Evolutionary conservation across 2,797 vertebrate genomes (phyloP).

Genomic region (Sebastes trivittatus): DNA sequence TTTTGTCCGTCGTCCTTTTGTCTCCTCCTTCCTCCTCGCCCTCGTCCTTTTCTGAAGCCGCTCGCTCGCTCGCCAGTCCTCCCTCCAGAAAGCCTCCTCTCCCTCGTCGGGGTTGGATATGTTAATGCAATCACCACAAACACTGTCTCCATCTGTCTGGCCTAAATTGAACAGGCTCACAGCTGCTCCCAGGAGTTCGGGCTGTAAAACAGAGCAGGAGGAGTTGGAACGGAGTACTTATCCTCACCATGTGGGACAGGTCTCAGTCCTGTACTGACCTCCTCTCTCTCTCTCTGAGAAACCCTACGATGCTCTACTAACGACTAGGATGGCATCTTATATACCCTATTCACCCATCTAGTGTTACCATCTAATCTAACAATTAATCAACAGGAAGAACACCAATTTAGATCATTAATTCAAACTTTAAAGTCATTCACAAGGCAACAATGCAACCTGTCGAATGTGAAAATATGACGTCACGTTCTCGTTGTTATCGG

Average conservation of each 20-base stretch:
- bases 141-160: constrained; percentile 80
- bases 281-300: neutral
- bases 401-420: too few species aligned
- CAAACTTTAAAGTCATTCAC: too few species aligned
- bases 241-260: constrained; percentile 5
- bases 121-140: constrained; percentile 82
- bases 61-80: constrained; percentile 15
- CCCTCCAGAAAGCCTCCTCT: constrained; percentile 50
- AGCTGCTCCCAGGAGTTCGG: constrained; percentile 70
- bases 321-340: neutral
- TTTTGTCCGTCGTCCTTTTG: constrained; percentile 57
- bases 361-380: too few species aligned
- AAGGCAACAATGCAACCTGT: too few species aligned
- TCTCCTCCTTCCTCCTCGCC: constrained; percentile 38
- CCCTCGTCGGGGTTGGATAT: constrained; percentile 68
- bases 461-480: too few species aligned
- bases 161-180: constrained; percentile 80
- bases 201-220: constrained; percentile 59
- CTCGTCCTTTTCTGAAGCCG: constrained; percentile 21
- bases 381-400: too few species aligned
- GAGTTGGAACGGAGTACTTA: constrained; percentile 45
- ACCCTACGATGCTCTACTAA: neutral
- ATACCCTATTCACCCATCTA: neutral
- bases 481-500: too few species aligned
- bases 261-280: constrained; percentile 1